Evolutionary conservation across 2,888 invertebrate genomes (phyloP).

Genomic region (Polylopha cassiicola): DNA sequence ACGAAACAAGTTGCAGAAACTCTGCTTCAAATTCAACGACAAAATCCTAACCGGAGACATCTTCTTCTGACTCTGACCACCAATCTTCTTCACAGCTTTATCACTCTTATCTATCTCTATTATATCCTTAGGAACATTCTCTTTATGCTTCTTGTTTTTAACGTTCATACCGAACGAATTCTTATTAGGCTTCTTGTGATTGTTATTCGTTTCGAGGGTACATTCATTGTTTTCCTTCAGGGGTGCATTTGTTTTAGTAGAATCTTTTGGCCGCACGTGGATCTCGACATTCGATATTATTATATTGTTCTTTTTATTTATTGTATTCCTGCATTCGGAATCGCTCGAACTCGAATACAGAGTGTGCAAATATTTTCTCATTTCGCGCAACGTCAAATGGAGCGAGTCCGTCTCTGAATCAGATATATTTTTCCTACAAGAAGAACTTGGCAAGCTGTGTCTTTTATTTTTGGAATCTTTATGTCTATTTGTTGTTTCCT

Average conservation of each 20-base stretch:
- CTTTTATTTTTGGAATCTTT: conserved; percentile 77
- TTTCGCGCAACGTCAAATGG: conserved; percentile 90
- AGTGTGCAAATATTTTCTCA: conserved; percentile 88
- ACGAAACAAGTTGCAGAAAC: conserved; percentile 89
- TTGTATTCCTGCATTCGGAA: conserved; percentile 72
- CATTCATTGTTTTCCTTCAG: conserved; percentile 55
- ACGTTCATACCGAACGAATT: conserved; percentile 78
- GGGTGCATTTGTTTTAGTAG: conserved; percentile 43
- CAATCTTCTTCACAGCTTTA: conserved; percentile 44
- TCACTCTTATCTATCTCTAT: conserved; percentile 67
- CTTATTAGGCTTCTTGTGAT: conserved; percentile 67
- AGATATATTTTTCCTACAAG: conserved; percentile 69
- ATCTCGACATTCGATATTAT: conserved; percentile 63
- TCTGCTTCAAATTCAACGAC: conserved; percentile 87
- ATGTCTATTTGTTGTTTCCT: conserved; percentile 42
- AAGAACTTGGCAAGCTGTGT: conserved; percentile 83
- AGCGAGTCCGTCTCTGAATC: conserved; percentile 82
- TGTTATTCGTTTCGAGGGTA: conserved; percentile 63
- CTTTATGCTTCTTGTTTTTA: conserved; percentile 79
- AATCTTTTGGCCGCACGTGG: conserved; percentile 53
- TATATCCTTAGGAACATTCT: conserved; percentile 47
- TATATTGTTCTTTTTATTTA: conserved; percentile 68
- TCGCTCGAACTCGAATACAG: conserved; percentile 87
- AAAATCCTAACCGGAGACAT: conserved; percentile 82
- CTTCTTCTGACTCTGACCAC: conserved; percentile 65